Evolutionary conservation across 2,113 vertebrate species (phyloP).

Genomic region (Hydropotes inermis): DNA sequence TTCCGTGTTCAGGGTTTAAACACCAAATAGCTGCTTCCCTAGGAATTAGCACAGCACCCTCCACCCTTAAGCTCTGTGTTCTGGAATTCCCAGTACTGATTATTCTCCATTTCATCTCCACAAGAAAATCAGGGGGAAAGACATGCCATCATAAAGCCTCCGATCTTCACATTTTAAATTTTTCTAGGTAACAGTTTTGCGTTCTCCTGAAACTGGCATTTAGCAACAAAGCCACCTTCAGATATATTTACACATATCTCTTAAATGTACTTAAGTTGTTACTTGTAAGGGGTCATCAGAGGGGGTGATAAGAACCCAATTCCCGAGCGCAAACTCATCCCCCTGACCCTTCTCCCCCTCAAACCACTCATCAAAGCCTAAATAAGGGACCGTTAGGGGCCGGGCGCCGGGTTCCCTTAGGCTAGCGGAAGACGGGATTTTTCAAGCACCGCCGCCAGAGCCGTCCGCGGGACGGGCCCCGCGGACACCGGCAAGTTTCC

Average conservation of each 20-base stretch:
- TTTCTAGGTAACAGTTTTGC: background rate
- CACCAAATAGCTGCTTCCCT: background rate
- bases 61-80: background rate
- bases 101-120: background rate
- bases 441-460: background rate
- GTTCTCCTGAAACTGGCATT: background rate
- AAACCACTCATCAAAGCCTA: background rate
- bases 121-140: background rate
- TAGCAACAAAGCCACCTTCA: background rate
- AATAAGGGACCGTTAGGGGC: background rate
- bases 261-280: background rate
- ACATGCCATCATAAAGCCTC: background rate
- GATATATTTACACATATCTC: background rate
- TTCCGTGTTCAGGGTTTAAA: background rate
- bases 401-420: background rate
- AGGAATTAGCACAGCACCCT: background rate
- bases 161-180: background rate
- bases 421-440: background rate
- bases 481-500: constrained; percentile 9
- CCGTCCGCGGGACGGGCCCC: background rate
- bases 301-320: too few relatives aligned
- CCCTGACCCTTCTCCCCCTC: fast-evolving
- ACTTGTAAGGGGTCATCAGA: background rate
- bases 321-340: background rate
- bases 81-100: background rate